phyloP scores from a whole-genome alignment of 64 coral and sea anemone species.

The Dendronephthya gigantea region DNA sequence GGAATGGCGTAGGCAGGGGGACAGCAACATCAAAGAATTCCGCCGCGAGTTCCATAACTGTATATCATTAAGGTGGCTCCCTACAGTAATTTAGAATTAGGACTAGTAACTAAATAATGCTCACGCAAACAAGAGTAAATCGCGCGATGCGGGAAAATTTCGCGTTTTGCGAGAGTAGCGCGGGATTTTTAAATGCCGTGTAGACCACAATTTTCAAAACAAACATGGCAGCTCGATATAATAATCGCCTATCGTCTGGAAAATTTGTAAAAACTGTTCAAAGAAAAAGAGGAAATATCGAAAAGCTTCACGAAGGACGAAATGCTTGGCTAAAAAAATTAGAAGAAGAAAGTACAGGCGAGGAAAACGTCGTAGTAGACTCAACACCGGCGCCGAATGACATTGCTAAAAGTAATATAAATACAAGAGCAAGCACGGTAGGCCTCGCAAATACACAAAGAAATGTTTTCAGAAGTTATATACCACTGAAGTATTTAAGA shows the following conservation, averaged over 20 bases:
- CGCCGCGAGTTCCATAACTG: too few species aligned
- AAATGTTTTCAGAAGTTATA: background rate
- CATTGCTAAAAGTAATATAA: background rate
- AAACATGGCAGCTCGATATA: background rate
- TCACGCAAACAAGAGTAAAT: background rate
- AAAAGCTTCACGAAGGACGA: background rate
- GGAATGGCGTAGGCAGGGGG: too few species aligned
- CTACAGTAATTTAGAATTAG: background rate
- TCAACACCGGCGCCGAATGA: background rate
- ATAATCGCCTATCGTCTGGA: background rate
- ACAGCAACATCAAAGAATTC: too few species aligned
- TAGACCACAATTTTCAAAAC: background rate
- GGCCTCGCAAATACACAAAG: background rate
- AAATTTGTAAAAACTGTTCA: background rate
- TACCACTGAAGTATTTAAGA: background rate
- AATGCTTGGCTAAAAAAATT: background rate
- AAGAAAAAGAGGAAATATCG: background rate
- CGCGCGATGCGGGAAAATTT: background rate
- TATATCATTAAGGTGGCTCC: constrained; percentile 10
- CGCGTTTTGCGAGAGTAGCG: background rate
- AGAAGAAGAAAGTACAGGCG: background rate
- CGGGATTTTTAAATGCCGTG: background rate
- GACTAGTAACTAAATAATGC: background rate
- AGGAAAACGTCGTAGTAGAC: background rate
- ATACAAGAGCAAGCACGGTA: constrained; percentile 4